Base-by-base conservation (phyloP, 2,113 vertebrate genomes). In the Peucedramus taeniatus region DNA sequence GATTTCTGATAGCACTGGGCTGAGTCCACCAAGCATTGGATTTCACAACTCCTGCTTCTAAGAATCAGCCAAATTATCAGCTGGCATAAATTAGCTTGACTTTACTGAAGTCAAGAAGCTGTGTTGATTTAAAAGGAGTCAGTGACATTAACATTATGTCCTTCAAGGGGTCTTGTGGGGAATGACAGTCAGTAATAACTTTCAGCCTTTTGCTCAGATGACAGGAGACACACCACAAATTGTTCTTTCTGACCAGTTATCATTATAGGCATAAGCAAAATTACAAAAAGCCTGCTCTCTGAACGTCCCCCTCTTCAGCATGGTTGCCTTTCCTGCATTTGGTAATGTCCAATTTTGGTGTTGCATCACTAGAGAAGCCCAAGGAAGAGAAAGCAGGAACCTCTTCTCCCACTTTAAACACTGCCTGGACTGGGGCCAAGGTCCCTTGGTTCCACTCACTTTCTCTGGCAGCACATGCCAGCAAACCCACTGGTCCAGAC, bases 81-180 rank as follows among this genome's bases (percentile, higher is more conserved):
- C 56, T 1, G 1, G 39, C 1, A 1, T 92, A 96, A 95, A 96
- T 92, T 79, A 93, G 27, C 64, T 75, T 35, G 40, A 60, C 75
- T 94, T 63, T n/a, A 24, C 35, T 66, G 71, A 51, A 87, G 87
- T 72, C 57, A 47, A 93, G 84, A 23, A 94, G 50, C 45, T 63
- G 35, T 45, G 84, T 28, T 90, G 92, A 91, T 96, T 96, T 92
- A 81, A 74, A 83, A 66, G 56, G 63, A 91, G 79, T 49, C 76
- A 53, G 64, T 92, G 93, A 78, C 87, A 94, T 92, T 86, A 91
- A 85, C 68, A 50, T 85, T 22, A 39, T 70, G 89, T 77, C 79
- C 79, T 94, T 95, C 75, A 83, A 88, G 60, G 70, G 18, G 8
- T 81, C 26, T 49, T 82, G 37, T 39, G 44, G 23, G 54, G 17